Conservation (phyloP, 2,113 vertebrate genomes). For the Psittacula cyanocephala region DNA sequence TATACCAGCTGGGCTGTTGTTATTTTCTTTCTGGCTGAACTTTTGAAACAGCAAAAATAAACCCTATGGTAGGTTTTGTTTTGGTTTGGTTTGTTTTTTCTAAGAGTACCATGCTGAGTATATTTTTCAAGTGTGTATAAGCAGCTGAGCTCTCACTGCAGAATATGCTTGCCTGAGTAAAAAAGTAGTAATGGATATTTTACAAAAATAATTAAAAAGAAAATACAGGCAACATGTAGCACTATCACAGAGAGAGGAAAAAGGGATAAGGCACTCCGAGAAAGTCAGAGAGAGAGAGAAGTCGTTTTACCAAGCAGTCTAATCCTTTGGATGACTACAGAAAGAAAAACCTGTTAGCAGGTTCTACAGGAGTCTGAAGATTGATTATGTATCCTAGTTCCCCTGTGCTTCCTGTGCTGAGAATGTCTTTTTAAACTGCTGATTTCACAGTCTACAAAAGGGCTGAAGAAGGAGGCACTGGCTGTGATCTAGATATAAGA, state of each 20-base stretch:
- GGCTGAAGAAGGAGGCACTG: neutral
- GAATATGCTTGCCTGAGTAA: neutral
- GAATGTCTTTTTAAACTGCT: slow-evolving; percentile 52
- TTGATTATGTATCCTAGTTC: slow-evolving; percentile 40
- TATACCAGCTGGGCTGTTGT: neutral
- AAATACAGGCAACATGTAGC: neutral
- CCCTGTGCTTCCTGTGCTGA: neutral
- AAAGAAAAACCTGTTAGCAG: slow-evolving; percentile 26
- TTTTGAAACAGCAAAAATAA: neutral
- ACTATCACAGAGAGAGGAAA: neutral
- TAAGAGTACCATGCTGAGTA: neutral
- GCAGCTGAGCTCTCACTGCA: neutral
- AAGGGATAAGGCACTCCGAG: neutral
- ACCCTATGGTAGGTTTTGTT: neutral
- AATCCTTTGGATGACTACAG: neutral
- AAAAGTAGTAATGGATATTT: neutral
- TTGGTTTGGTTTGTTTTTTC: neutral
- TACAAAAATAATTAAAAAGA: neutral
- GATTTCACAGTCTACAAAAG: slow-evolving; percentile 2
- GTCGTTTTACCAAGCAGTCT: neutral
- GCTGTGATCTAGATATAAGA: neutral
- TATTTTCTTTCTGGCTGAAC: neutral
- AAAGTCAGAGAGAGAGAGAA: neutral
- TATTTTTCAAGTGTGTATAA: neutral
- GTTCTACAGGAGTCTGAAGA: slow-evolving; percentile 12